Evolutionary conservation across 2,113 vertebrate genomes (phyloP).

Genomic region (Alligator mississippiensis): DNA sequence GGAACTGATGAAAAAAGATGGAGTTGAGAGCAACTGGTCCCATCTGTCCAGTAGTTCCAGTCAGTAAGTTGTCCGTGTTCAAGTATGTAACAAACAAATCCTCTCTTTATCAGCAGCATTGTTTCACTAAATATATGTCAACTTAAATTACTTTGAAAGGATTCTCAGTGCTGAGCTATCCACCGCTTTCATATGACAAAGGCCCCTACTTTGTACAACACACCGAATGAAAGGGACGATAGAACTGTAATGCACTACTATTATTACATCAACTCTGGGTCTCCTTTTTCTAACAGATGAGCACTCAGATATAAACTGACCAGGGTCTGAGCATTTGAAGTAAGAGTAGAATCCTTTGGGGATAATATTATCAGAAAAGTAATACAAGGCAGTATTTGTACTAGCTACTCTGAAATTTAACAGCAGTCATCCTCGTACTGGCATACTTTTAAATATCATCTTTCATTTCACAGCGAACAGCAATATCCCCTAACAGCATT

Average conservation of each 20-base stretch:
- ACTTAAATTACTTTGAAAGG: slow-evolving; percentile 55
- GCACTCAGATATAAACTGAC: slow-evolving; percentile 55
- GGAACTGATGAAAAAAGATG: background rate
- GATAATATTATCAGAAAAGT: slow-evolving; percentile 38
- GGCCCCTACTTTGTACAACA: slow-evolving; percentile 46
- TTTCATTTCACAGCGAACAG: slow-evolving; percentile 60
- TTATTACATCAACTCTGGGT: slow-evolving; percentile 36
- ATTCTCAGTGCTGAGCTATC: slow-evolving; percentile 32
- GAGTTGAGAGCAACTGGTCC: background rate
- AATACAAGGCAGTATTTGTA: slow-evolving; percentile 66
- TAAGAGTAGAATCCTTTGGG: slow-evolving; percentile 64
- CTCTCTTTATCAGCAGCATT: slow-evolving; percentile 51
- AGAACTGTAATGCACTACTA: background rate
- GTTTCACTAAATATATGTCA: slow-evolving; percentile 55
- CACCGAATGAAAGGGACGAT: slow-evolving; percentile 44
- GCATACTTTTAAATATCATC: slow-evolving; percentile 51
- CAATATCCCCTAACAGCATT: slow-evolving; percentile 51
- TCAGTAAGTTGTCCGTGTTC: slow-evolving; percentile 10
- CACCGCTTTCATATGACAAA: slow-evolving; percentile 56
- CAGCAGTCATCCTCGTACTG: slow-evolving; percentile 45
- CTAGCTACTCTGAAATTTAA: slow-evolving; percentile 33
- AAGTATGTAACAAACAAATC: background rate
- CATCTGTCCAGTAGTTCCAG: slow-evolving; percentile 29
- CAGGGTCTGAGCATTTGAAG: slow-evolving; percentile 41
- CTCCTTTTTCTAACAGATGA: slow-evolving; percentile 57